These are phyloP conservation scores for Tokudaia tokunoshimensis DNA, from an alignment of 2,797 vertebrate species.

Conservation along the genomic window DNA sequence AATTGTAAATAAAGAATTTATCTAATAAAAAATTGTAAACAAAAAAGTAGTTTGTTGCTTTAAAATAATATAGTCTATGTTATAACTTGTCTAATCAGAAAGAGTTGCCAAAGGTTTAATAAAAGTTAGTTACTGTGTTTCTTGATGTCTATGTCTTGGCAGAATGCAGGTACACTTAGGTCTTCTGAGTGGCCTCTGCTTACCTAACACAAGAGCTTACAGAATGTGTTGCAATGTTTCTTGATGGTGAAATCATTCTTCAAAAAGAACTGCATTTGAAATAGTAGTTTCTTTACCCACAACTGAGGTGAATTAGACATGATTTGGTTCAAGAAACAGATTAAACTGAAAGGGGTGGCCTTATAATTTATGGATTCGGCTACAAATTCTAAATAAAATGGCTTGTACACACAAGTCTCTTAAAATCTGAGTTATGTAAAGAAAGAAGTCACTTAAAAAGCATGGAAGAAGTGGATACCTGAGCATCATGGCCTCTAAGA, in stretches of 20 bases:
- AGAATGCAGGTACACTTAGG: slow-evolving; percentile 37
- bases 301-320: slow-evolving; percentile 3
- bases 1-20: no score
- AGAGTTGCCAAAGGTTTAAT: slow-evolving; percentile 51
- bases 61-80: slow-evolving; percentile 46
- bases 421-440: not conserved
- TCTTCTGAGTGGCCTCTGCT: slow-evolving; percentile 29
- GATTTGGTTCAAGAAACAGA: not conserved
- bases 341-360: not conserved
- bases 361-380: not conserved
- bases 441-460: slow-evolving; percentile 6
- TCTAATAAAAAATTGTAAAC: not conserved
- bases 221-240: slow-evolving; percentile 42
- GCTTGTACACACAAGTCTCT: not conserved
- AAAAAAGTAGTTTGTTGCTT: slow-evolving; percentile 27
- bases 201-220: slow-evolving; percentile 11
- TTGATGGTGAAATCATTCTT: slow-evolving; percentile 10
- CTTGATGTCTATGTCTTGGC: not conserved
- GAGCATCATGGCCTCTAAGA: not conserved
- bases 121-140: slow-evolving; percentile 60
- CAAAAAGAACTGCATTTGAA: slow-evolving; percentile 30
- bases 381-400: slow-evolving; percentile 17
- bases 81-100: slow-evolving; percentile 47
- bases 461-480: not conserved
- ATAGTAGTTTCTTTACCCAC: slow-evolving; percentile 4